Base-by-base conservation (phyloP, 64 coral and sea anemone genomes). In the Montipora capricornis region DNA sequence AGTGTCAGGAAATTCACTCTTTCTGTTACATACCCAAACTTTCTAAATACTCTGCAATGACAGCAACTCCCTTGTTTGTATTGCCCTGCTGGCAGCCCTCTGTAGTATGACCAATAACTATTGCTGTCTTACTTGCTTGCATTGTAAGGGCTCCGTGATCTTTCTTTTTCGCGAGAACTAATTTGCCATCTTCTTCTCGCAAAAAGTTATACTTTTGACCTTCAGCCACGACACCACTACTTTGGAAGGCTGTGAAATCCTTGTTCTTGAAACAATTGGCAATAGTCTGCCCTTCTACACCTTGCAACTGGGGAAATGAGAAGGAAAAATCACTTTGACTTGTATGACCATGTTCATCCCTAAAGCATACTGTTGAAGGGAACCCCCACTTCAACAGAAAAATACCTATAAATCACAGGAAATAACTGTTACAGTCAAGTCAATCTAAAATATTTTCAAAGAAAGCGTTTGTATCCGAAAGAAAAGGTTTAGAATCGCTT, bases 61-160 rank as follows among this genome's bases (percentile, higher is more conserved):
- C 59, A 53, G 48, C 88, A 1, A 95, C 93, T 4, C 87, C 93
- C 17, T 95, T 90, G 45, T 95, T 95, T 0, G 45, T 20, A 19
- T 89, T 58, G 1, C 88, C 89, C 8, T 89, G 93, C 37, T 95
- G 80, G 0, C 80, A 22, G 4, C 93, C 93, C 8, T 95, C 93
- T 8, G 53, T 17, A 3, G 67, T 78, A 22, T 95, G 93, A 5
- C 26, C 93, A 12, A 95, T 57, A 51, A 95, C 93, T 90, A 95
- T 77, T 53, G 93, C 93, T 47, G 93, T 90, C 52, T 95, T 95
- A 68, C 80, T 90, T 53, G 80, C 45, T 85, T 95, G 93, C 16
- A 95, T 13, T 16, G 88, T 79, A 20, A 95, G 76, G 5, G 87
- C 61, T 52, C 93, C 93, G 15, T 86, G 24, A 0, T 77, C 88